Evolutionary conservation across 2,113 vertebrate species (phyloP).

Genomic region (Rousettus leschenaultii): DNA sequence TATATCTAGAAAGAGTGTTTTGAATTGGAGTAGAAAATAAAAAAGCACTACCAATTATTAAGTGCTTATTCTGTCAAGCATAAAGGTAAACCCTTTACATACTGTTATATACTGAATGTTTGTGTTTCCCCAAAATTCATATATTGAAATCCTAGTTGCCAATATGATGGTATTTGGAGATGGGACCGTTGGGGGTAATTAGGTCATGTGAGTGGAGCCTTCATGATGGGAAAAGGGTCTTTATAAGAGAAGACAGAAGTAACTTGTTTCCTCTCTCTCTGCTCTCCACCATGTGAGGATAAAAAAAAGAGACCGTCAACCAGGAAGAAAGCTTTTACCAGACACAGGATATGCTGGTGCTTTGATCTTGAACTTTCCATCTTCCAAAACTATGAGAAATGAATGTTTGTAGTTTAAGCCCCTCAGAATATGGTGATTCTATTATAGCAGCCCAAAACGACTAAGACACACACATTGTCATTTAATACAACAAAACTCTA

Average conservation of each 20-base stretch:
- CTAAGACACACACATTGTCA: background rate
- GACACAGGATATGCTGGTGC: background rate
- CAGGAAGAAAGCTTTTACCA: background rate
- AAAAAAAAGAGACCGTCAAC: background rate
- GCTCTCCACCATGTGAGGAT: background rate
- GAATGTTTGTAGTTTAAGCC: background rate
- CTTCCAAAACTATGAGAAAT: background rate
- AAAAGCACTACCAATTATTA: background rate
- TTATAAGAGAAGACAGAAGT: background rate
- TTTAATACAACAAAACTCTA: background rate
- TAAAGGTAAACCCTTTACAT: background rate
- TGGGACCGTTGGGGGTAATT: background rate
- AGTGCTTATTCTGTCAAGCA: background rate
- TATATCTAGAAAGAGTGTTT: background rate
- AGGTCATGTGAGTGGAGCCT: background rate
- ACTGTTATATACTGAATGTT: background rate
- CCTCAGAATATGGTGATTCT: background rate
- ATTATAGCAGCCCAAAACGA: background rate
- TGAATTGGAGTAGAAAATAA: background rate
- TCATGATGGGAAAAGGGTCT: background rate
- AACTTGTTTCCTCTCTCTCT: background rate
- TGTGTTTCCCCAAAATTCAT: background rate
- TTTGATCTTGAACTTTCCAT: background rate
- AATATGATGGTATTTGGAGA: background rate
- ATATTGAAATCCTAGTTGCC: background rate